Conservation (phyloP, 2,888 invertebrate species). For the Campoplex nolae region DNA sequence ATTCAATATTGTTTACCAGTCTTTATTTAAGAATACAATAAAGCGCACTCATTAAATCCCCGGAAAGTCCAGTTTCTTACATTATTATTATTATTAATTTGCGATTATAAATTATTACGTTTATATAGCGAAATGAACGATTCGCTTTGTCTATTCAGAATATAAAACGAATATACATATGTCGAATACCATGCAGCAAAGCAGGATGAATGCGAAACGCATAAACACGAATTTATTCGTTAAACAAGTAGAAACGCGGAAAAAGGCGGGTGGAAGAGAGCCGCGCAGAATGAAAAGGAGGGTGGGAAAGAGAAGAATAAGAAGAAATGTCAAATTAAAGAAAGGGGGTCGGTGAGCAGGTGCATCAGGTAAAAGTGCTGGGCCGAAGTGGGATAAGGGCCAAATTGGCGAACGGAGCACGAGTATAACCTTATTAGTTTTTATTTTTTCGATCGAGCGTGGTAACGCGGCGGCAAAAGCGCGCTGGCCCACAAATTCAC, state of each 20-base stretch:
- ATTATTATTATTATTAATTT: too few species aligned
- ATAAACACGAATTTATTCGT: not conserved
- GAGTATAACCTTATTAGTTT: too few species aligned
- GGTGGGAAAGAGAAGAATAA: not conserved
- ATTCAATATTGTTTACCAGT: too few species aligned
- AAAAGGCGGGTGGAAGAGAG: not conserved
- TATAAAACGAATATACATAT: too few species aligned
- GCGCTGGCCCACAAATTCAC: constrained; percentile 43
- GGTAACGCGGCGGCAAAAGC: not conserved
- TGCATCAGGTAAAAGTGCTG: constrained; percentile 1
- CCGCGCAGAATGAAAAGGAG: not conserved
- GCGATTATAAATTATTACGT: too few species aligned
- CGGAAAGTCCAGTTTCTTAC: too few species aligned
- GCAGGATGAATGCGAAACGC: not conserved
- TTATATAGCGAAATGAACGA: too few species aligned
- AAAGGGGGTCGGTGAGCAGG: not conserved
- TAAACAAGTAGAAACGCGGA: constrained; percentile 1
- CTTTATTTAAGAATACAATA: too few species aligned
- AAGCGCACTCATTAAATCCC: too few species aligned
- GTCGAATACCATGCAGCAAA: too few species aligned
- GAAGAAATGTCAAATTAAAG: constrained; percentile 37
- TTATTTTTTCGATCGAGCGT: constrained; percentile 32
- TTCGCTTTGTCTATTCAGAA: too few species aligned
- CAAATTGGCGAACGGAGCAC: constrained; percentile 31
- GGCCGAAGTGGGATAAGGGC: constrained; percentile 43